Conservation (phyloP, 2,888 invertebrate genomes). For the Melitaea athalia region DNA sequence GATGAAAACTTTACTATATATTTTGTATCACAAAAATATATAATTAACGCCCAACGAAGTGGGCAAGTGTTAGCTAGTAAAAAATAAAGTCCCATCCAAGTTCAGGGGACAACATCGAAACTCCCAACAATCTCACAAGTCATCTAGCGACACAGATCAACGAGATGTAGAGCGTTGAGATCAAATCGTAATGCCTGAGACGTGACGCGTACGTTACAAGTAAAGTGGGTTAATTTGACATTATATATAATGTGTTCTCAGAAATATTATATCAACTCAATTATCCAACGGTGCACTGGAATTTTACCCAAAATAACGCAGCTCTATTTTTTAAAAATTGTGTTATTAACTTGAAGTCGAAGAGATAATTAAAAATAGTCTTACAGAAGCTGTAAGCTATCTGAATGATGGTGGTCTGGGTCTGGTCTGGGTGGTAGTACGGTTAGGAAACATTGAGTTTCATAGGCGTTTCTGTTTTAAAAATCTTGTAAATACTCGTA, state of each 20-base stretch:
- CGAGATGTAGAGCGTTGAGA: conserved; percentile 47
- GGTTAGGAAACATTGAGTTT: too few species aligned
- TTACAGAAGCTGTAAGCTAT: too few species aligned
- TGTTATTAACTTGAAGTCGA: neutral
- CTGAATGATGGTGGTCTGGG: too few species aligned
- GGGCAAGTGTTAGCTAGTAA: too few species aligned
- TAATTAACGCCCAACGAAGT: too few species aligned
- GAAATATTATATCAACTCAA: conserved; percentile 6
- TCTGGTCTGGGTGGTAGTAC: too few species aligned
- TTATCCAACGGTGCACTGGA: neutral
- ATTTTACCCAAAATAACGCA: neutral
- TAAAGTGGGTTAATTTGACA: conserved; percentile 20
- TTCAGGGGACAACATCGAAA: conserved; percentile 11
- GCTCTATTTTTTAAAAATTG: neutral
- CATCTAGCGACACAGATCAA: conserved; percentile 35
- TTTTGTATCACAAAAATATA: too few species aligned
- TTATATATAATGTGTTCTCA: conserved; percentile 3
- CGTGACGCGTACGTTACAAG: conserved; percentile 16
- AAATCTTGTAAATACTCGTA: too few species aligned
- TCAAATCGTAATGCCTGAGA: conserved; percentile 40
- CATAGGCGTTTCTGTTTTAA: too few species aligned
- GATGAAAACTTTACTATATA: too few species aligned
- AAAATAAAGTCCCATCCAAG: neutral
- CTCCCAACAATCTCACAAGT: conserved; percentile 9
- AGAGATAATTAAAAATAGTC: too few species aligned